Conservation (phyloP, 1,140 invertebrate species). For the Phymastichus coffea region DNA sequence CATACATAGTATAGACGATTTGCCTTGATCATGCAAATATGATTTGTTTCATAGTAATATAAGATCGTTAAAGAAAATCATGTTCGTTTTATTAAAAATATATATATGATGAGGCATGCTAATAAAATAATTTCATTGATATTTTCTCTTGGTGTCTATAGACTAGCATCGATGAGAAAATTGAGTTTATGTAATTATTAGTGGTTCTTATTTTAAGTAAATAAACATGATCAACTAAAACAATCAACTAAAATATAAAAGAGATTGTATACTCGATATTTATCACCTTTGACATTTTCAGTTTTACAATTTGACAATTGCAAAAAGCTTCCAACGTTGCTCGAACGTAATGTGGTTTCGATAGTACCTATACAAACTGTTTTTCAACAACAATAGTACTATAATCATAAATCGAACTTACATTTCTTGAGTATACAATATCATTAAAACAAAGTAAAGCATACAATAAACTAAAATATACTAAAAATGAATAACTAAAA, state of each 20-base stretch:
- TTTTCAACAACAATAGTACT: no score
- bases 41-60: conserved; percentile 12
- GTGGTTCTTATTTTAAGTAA: conserved; percentile 1
- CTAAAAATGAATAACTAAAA: conserved; percentile 5
- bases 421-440: not conserved
- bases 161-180: conserved; percentile 11
- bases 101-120: conserved; percentile 14
- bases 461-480: conserved; percentile 7
- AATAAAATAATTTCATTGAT: not conserved
- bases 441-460: not conserved
- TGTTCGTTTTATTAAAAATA: conserved; percentile 10
- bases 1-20: conserved; percentile 12
- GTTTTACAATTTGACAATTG: not conserved
- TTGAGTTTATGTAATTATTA: not conserved
- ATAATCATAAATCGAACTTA: no score
- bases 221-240: conserved; percentile 1
- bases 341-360: no score
- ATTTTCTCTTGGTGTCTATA: conserved; percentile 17
- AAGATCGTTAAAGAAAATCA: conserved; percentile 5
- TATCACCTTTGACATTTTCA: not conserved
- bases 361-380: no score
- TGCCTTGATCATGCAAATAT: conserved; percentile 23
- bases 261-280: not conserved
- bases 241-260: not conserved
- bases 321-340: not conserved